Evolutionary conservation across 2,888 invertebrate genomes (phyloP).

Genomic region (Punctoribates punctum): DNA sequence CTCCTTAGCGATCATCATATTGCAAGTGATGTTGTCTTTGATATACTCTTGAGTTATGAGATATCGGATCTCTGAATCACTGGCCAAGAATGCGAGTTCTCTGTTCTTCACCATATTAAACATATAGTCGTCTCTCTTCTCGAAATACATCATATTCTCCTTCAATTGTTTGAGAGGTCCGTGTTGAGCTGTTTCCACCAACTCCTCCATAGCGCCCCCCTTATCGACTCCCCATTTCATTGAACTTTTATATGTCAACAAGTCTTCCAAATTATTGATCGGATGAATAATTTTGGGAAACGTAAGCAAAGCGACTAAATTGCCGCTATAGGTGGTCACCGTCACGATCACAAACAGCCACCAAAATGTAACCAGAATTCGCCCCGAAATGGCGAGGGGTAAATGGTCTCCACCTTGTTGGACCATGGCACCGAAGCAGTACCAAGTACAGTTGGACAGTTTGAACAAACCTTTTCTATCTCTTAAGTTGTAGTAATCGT

Average conservation of each 20-base stretch:
- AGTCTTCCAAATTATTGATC: slow-evolving; percentile 65
- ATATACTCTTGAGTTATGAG: slow-evolving; percentile 37
- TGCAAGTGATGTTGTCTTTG: slow-evolving; percentile 23
- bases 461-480: slow-evolving; percentile 56
- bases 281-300: slow-evolving; percentile 73
- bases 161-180: slow-evolving; percentile 10
- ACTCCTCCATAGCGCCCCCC: slow-evolving; percentile 60
- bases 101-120: slow-evolving; percentile 25
- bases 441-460: slow-evolving; percentile 69
- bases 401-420: slow-evolving; percentile 88
- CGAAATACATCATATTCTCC: slow-evolving; percentile 37
- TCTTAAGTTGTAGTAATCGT: slow-evolving; percentile 59
- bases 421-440: slow-evolving; percentile 81
- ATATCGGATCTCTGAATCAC: slow-evolving; percentile 35
- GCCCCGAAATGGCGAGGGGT: slow-evolving; percentile 78
- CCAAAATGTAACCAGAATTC: slow-evolving; percentile 81
- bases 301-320: slow-evolving; percentile 84
- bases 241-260: slow-evolving; percentile 57
- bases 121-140: slow-evolving; percentile 10
- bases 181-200: neutral
- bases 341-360: slow-evolving; percentile 85
- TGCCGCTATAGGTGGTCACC: slow-evolving; percentile 86
- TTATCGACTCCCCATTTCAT: slow-evolving; percentile 71
- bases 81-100: slow-evolving; percentile 36
- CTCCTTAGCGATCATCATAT: slow-evolving; percentile 41